Evolutionary conservation across 2,888 invertebrate species (phyloP), one percentile per base, ranked within the genome.

Genomic region (Calephelis perditalis): DNA sequence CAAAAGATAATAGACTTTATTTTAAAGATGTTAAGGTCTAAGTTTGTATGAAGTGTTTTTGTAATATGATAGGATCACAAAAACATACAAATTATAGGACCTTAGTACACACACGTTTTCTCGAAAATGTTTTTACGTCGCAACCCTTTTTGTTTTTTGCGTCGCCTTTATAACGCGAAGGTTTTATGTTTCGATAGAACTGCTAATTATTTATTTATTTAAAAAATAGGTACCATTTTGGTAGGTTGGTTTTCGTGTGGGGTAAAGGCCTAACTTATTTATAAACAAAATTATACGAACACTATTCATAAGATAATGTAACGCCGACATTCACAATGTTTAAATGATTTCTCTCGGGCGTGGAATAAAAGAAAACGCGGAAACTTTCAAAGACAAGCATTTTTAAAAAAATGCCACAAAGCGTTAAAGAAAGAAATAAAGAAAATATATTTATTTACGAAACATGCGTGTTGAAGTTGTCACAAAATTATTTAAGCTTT

Each of bases 161-260:
- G 9, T 49, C 15, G 5, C 7, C 9, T 26, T 49, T 49, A 49
- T 26, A 9, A 9, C 47, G 26, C 26, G 26, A 49, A 26, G 26
- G 49, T 15, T 49, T 49, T 49, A 49, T 49, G 26, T 49, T 49
- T 49, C 49, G 26, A 26, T 35, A 26, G 49, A 49, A 49, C 49
- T 49, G 52, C 35, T 52, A 52, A 52, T 52, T 52, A 52, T 52
- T 52, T 52, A 36, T 52, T 26, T 52, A 36, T 52, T 52, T 35
- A 26, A 26, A 26, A 26, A 9, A 35, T 26, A 26, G 26, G 26
- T 52, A 52, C 49, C 35, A 52, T 52, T 52, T 52, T 52, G 49
- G 8, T 49, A 15, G 15, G 12, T 49, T 15, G 15, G 40, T 40
- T 8, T 3, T 15, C 11, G 8, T 47, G 47, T 4, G 3, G 7